Percentiles rank a stretch among this genome's conserved stretches.
phyloP scores from a whole-genome alignment of 2,113 vertebrate species.

The Falco punctatus region DNA sequence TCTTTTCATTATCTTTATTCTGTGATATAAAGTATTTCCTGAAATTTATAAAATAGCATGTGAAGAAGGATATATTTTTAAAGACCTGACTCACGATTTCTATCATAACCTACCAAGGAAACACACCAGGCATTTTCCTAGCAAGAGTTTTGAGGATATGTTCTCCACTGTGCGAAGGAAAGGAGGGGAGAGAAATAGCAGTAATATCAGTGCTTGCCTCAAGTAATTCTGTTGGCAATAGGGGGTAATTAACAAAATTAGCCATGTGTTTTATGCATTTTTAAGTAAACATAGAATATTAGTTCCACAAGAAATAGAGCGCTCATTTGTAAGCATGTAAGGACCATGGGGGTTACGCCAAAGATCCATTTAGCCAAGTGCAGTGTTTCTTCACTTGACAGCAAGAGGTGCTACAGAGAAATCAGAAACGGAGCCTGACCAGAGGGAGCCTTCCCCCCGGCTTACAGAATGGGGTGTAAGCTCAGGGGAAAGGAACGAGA shows the following conservation, averaged over 20 bases:
- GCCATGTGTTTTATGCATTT: not conserved
- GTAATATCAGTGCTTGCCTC: not conserved
- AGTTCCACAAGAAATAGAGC: not conserved
- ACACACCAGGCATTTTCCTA: not conserved
- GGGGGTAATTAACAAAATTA: conserved; percentile 15
- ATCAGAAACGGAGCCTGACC: not conserved
- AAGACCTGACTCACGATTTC: not conserved
- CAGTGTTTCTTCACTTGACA: not conserved
- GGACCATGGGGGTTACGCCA: not conserved
- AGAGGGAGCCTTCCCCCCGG: not conserved
- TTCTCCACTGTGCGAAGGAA: not conserved
- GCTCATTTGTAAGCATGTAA: not conserved
- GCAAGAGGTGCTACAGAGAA: not conserved
- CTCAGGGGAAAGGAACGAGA: not conserved
- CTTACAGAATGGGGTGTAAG: not conserved
- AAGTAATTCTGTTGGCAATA: not conserved
- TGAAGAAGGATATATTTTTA: not conserved
- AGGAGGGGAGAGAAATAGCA: not conserved
- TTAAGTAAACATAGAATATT: not conserved
- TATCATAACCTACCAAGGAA: not conserved
- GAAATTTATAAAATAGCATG: not conserved
- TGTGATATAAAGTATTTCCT: not conserved
- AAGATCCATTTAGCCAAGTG: not conserved
- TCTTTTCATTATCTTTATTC: not conserved
- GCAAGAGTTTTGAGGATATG: not conserved